Evolutionary conservation across 2,888 invertebrate species (phyloP).

Genomic region (Eupeodes luniger): DNA sequence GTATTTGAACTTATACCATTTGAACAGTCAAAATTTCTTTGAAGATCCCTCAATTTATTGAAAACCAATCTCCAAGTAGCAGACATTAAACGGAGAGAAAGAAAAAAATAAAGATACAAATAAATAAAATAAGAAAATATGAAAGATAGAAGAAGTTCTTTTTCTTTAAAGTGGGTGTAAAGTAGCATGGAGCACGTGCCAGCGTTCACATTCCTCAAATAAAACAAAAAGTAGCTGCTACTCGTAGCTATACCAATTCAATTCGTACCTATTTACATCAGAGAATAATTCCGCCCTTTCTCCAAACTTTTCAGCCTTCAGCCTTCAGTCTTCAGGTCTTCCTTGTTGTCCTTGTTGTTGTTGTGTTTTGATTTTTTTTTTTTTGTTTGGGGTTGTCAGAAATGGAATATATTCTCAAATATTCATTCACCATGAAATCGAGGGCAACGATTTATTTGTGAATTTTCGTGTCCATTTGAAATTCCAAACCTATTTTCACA

Average conservation of each 20-base stretch:
- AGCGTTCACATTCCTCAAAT: slow-evolving; percentile 33
- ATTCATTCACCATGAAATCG: slow-evolving; percentile 46
- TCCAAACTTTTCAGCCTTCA: neutral
- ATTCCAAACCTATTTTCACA: slow-evolving; percentile 48
- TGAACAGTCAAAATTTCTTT: slow-evolving; percentile 62
- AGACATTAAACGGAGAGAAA: neutral
- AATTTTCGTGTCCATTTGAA: slow-evolving; percentile 55
- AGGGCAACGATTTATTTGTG: slow-evolving; percentile 62
- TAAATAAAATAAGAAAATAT: neutral
- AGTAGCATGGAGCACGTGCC: slow-evolving; percentile 65
- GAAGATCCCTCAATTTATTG: slow-evolving; percentile 50
- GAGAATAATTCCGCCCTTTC: slow-evolving; percentile 5
- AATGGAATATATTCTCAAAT: slow-evolving; percentile 31
- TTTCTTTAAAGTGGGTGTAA: slow-evolving; percentile 64
- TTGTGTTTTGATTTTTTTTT: neutral
- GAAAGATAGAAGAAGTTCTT: neutral
- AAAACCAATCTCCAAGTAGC: slow-evolving; percentile 46
- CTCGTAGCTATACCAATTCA: neutral
- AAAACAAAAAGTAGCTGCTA: neutral
- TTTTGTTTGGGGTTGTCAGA: neutral
- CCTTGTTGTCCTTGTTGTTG: neutral
- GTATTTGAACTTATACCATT: slow-evolving; percentile 53
- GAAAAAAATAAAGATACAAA: neutral
- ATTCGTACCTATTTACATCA: slow-evolving; percentile 12
- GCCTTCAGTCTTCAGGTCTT: neutral